These are phyloP conservation scores for Limnephilus lunatus DNA, from an alignment of 2,888 invertebrate genomes.

Conservation along the genomic window DNA sequence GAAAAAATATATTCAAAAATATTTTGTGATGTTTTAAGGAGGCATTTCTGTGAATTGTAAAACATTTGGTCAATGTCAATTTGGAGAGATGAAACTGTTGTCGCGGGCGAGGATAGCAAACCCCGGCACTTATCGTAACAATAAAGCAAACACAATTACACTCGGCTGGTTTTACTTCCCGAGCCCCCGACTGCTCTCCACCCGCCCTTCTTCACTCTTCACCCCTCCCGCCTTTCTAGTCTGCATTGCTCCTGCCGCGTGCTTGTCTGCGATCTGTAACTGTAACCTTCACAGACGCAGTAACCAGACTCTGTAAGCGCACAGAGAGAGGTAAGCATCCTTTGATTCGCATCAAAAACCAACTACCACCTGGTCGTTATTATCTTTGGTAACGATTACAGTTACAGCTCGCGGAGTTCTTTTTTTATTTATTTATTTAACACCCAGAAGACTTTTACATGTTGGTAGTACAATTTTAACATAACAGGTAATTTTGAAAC, in stretches of 20 bases:
- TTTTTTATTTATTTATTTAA: too few relatives aligned
- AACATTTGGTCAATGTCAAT: slow-evolving; percentile 58
- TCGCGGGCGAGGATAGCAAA: neutral
- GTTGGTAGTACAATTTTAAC: too few relatives aligned
- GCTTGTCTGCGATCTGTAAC: too few relatives aligned
- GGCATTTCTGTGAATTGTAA: slow-evolving; percentile 54
- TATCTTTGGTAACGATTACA: too few relatives aligned
- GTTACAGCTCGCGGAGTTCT: too few relatives aligned
- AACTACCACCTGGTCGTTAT: too few relatives aligned
- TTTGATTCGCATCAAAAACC: too few relatives aligned
- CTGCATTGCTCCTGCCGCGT: neutral
- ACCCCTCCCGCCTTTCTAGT: neutral
- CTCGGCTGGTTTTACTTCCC: slow-evolving; percentile 13
- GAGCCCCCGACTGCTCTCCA: neutral
- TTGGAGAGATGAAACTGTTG: slow-evolving; percentile 26
- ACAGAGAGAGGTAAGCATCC: too few relatives aligned
- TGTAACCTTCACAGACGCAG: too few relatives aligned
- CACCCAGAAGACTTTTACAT: too few relatives aligned
- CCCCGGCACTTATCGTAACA: slow-evolving; percentile 19
- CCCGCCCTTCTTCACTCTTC: neutral
- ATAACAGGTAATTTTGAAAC: too few relatives aligned
- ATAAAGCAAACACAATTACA: slow-evolving; percentile 33
- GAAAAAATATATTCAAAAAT: slow-evolving; percentile 58
- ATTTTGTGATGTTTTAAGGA: slow-evolving; percentile 60
- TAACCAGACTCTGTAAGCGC: too few relatives aligned